phyloP scores from a whole-genome alignment of 2,113 vertebrate species.

The Larimichthys crocea region DNA sequence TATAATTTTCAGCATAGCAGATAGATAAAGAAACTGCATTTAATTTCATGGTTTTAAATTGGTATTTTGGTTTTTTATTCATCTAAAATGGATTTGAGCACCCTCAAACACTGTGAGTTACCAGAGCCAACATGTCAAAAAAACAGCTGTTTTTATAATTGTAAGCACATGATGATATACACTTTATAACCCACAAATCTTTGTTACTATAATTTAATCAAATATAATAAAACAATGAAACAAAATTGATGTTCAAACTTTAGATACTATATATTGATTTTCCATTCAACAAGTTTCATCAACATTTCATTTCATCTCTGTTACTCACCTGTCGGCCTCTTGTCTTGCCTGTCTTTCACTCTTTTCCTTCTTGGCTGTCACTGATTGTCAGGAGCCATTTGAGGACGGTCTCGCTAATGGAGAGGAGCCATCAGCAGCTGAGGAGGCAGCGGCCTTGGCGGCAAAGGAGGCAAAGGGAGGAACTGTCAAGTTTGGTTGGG shows the following conservation, averaged over 20 bases:
- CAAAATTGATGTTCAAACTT: not conserved
- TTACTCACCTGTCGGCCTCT: not conserved
- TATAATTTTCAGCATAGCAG: not conserved
- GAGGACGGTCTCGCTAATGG: slow-evolving; percentile 93
- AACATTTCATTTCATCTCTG: not conserved
- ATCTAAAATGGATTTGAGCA: not conserved
- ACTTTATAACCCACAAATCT: not conserved
- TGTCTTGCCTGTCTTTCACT: not conserved
- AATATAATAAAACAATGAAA: not conserved
- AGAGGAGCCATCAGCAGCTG: slow-evolving; percentile 90
- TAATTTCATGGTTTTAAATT: not conserved
- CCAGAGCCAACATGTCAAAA: not conserved
- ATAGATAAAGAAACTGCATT: not conserved
- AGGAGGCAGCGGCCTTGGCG: slow-evolving; percentile 87
- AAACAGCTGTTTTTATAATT: not conserved
- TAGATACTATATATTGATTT: not conserved
- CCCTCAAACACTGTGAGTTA: not conserved
- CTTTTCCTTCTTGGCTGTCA: not conserved
- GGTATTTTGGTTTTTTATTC: too few relatives aligned
- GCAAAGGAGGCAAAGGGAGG: slow-evolving; percentile 91
- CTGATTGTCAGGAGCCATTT: slow-evolving; percentile 88
- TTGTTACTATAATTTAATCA: not conserved
- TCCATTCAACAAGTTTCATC: not conserved
- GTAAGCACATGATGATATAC: not conserved
- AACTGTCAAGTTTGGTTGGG: slow-evolving; percentile 95